Evolutionary conservation across 2,113 vertebrate species (phyloP).

Genomic region (Aptenodytes patagonicus): DNA sequence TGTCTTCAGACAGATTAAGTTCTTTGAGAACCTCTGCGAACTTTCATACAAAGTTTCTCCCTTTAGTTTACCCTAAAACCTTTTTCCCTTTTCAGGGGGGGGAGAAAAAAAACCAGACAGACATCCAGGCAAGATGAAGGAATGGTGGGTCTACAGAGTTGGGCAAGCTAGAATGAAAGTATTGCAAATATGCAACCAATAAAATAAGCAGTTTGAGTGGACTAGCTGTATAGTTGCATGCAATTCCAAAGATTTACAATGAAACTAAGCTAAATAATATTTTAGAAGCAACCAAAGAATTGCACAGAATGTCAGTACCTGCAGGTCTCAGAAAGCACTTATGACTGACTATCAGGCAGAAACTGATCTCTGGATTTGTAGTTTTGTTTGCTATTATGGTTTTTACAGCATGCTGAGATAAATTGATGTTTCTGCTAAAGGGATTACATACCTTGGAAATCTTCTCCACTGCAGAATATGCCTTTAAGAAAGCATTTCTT

Average conservation of each 20-base stretch:
- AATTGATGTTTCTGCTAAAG: constrained; percentile 48
- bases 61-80: not conserved
- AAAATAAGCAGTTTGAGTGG: not conserved
- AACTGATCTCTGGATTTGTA: constrained; percentile 37
- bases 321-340: not conserved
- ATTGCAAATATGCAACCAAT: not conserved
- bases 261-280: not conserved
- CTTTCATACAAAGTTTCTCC: not conserved
- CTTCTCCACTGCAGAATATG: not conserved
- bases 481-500: constrained; percentile 28
- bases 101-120: not conserved
- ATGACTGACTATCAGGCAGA: not conserved
- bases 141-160: not conserved
- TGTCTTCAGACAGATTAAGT: not conserved
- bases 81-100: not conserved
- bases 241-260: not conserved
- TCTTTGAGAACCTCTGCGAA: not conserved
- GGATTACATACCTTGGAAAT: constrained; percentile 30
- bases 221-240: not conserved
- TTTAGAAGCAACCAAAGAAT: not conserved
- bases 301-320: not conserved
- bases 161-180: not conserved
- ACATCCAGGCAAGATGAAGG: not conserved
- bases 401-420: constrained; percentile 56
- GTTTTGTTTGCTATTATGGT: constrained; percentile 38